Evolutionary conservation across 1,140 invertebrate species (phyloP), one percentile per base, ranked within the genome.

Genomic region (Penaeus chinensis): DNA sequence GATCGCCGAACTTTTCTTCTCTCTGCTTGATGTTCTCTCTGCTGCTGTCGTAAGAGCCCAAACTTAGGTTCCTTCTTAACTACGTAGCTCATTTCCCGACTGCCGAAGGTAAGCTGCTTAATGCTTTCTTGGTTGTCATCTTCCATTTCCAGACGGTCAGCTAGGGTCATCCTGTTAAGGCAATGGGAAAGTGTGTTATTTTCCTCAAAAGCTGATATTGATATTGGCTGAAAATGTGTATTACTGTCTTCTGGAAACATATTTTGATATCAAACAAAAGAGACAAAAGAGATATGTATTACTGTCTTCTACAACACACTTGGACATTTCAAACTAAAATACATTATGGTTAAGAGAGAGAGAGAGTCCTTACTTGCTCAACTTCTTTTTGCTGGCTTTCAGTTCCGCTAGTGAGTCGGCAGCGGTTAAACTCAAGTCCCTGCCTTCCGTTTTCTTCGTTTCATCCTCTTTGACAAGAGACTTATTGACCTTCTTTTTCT

Each of bases 381-480:
- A 42, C 27, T 89, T 82, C 77, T 82, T 82, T 60, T 78, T 63
- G 24, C 42, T 89, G 62, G 62, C 16, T 83, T 85, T 89, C 19
- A 71, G 87, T 89, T 84, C 84, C 66, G 66, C 11, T 11, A 79
- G 69, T 63, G 82, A 77, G 54, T 76, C 66, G 60, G 61, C 79
- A 76, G 65, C 65, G 22, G 63, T 63, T 24, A 89, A 89, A 16
- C 54, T 94, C 92, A 92, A 94, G 94, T 87, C 94, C 92, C 82
- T 93, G 91, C 88, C 92, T 82, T 92, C 91, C 89, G 93, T 93
- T 80, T 94, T 90, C 91, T 94, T 93, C 91, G 20, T 27, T 62
- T 63, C 65, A 3, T 78, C 54, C 24, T 61, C 78, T 16, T n/a
- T 80, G 20, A 16, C 18, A 20, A 0, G 78, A 27, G 13, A 18